Percentiles rank a stretch among this genome's conserved stretches.
These are phyloP conservation scores for Megatriorchis doriae DNA, from an alignment of 2,113 vertebrate genomes.

Conservation along the genomic window DNA sequence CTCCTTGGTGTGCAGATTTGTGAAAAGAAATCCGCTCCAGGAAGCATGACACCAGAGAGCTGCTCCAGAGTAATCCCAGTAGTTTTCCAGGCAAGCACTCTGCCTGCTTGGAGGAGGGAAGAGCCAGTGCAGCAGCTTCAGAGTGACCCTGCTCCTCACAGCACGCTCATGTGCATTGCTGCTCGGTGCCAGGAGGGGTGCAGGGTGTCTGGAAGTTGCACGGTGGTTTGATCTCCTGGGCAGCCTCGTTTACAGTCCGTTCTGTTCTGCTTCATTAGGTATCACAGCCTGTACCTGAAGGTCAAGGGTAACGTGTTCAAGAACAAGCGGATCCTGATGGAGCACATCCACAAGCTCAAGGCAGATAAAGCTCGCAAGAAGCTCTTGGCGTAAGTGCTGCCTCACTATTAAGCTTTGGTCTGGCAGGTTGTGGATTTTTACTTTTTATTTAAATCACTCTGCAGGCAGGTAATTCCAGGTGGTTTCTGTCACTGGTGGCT, in stretches of 20 bases:
- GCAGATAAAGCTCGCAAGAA: conserved; percentile 99
- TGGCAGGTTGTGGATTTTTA: rapidly evolving
- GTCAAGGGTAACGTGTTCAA: conserved; percentile 99
- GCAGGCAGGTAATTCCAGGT: rapidly evolving
- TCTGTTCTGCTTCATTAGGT: conserved; percentile 71
- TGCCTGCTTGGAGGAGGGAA: neutral
- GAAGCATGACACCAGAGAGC: rapidly evolving
- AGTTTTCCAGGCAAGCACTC: rapidly evolving
- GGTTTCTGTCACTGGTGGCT: neutral
- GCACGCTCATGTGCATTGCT: rapidly evolving
- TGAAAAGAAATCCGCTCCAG: neutral
- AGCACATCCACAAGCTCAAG: conserved; percentile 99
- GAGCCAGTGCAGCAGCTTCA: neutral
- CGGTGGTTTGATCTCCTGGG: rapidly evolving
- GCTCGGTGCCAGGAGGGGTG: neutral
- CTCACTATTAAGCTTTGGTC: neutral
- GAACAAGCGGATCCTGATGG: conserved; percentile 98
- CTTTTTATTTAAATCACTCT: rapidly evolving
- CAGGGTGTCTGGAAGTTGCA: rapidly evolving
- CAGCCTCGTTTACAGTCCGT: neutral
- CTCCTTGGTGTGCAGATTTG: no score
- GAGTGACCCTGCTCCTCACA: no score
- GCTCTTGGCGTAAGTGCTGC: conserved; percentile 89
- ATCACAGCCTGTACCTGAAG: conserved; percentile 96
- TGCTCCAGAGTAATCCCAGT: rapidly evolving